Evolutionary conservation across 2,888 invertebrate species (phyloP), one percentile per base, ranked within the genome.

Genomic region (Dryadula phaetusa): DNA sequence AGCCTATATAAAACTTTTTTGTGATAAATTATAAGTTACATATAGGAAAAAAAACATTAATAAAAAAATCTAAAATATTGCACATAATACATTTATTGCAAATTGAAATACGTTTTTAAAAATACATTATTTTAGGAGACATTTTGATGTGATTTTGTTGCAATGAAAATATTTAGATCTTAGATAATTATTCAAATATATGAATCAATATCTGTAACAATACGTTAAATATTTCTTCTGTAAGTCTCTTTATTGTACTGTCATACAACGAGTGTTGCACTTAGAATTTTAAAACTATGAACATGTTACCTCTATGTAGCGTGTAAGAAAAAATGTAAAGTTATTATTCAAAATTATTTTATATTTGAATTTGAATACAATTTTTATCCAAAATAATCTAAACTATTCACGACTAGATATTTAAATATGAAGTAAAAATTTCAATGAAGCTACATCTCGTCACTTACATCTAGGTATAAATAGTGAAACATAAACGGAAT

Each of bases 351-450:
- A 34, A 64, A 40, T 34, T 18, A 28, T 44, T 34, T 34, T 53
- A n/a, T n/a, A n/a, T 34, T 54, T 34, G 7, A 34, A 6, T 18
- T 46, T 4, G 16, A 47, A 64, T 54, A 54, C 16, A 34, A 16
- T 12, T 67, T 53, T 44, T 20, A 40, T 56, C n/a, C n/a, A 44
- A 58, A 46, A 44, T 63, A 75, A 74, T 75, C 74, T 78, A 78
- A 69, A 69, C 73, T 77, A 78, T 65, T 62, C 65, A 73, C 75
- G 80, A 81, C 80, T 81, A 80, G 79, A 78, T 73, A 77, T 77
- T 74, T 76, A 76, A 77, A 74, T 64, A 69, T 73, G 74, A 67
- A 68, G 65, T 65, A 56, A 64, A 72, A 75, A 66, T 58, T 54
- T 47, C 68, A 64, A 53, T 47, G 58, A 70, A 25, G 62, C 63